Base-by-base conservation (phyloP, 2,888 invertebrate species). In the Octodonta nipae region DNA sequence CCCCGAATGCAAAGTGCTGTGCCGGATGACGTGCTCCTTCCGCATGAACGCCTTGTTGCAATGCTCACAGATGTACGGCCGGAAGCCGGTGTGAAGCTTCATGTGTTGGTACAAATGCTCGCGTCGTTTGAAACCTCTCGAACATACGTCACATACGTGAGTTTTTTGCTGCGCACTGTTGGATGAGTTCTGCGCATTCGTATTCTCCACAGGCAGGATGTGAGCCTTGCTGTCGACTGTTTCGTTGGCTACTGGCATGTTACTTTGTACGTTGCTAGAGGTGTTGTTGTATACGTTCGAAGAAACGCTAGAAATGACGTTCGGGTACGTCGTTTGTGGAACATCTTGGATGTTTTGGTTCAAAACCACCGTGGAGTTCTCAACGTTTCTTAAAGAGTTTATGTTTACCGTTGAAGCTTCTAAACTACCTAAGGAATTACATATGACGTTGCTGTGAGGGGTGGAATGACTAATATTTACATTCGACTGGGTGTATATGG, bases 81-180 rank as follows among this genome's bases (percentile, higher is more conserved):
- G 63, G 38, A 75, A 66, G 4, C 77, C 77, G 0, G 73, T 71
- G 45, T 78, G 78, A 2, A 76, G 55, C 49, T 77, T 77, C 2
- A 72, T 62, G 46, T 78, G 78, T 42, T 78, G 78, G 36, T 73
- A 73, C 1, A 78, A 59, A 49, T 78, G 77, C 48, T 78, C 78
- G 50, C 75, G 73, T 42, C 78, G 65, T 49, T 77, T 77, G 47
- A 78, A 78, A 1, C 66, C 66, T 41, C 75, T 73, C 4, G 64
- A 66, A 50, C 78, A 78, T 10, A 70, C 61, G 22, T 70, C 69
- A 46, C 76, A 77, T 3, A 48, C 40, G 38, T 58, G 57, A 3
- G 40, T 39, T 38, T 52, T 49, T 12, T 30, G 26, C 1, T 34
- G 30, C 1, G 34, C 13, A 3, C 15, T 8, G 2, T 24, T 28